Base-by-base conservation (phyloP, 2,797 vertebrate species). In the Lophotriccus pileatus region DNA sequence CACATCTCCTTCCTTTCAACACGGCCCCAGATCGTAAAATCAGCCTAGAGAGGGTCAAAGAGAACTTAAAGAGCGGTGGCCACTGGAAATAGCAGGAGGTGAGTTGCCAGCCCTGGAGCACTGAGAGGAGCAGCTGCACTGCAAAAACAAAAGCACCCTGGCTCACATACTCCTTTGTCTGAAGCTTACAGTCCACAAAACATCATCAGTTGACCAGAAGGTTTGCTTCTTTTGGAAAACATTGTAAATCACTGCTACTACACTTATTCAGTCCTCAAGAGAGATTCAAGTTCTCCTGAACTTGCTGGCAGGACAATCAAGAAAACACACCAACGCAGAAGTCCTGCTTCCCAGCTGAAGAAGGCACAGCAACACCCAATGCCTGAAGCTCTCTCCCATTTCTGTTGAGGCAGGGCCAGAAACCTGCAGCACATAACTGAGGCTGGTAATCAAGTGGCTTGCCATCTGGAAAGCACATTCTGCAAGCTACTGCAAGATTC, bases 131-230 rank as follows among this genome's bases (percentile, higher is more conserved):
- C 34, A 63, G 34, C 28, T 3, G 2, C 16, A 46, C 72, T 36
- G 68, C 44, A 92, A 73, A 87, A 59, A n/a, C 78, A 82, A 47
- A 53, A 62, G 46, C 20, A 30, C 32, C 1, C 12, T 4, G 13
- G 50, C 24, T 81, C 58, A 53, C 1, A 0, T 0, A 4, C 37
- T 60, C 37, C 46, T 39, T 41, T 55, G 4, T 41, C 80, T 72
- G 68, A 72, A 63, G n/a, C 23, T 7, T 16, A 43, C 8, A 28
- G 7, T 17, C 59, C 5, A 3, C 4, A 17, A 30, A 73, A 86
- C 13, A 56, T 9, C 53, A 73, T 14, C 34, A 37, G 43, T 1
- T 76, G 59, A 60, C n/a, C 34, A 80, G 36, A 79, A 43, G 7
- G 15, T n/a, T 84, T 67, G n/a, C 12, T 44, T 62, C 47, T 34